Evolutionary conservation across 2,888 invertebrate species (phyloP).

Genomic region (Antheraea assamensis): DNA sequence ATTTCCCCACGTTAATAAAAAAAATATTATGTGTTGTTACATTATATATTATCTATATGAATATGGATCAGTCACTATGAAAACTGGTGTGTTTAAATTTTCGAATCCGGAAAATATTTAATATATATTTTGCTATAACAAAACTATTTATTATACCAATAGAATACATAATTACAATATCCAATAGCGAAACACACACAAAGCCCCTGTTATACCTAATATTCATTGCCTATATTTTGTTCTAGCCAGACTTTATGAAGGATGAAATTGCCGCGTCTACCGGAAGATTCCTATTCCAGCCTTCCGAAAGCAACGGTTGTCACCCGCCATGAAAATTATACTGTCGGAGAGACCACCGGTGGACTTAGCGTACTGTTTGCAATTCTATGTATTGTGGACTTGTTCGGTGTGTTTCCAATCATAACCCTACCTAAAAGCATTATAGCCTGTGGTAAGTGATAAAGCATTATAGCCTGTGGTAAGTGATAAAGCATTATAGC

Average conservation of each 20-base stretch:
- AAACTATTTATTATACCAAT: too few relatives aligned
- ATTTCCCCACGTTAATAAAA: too few relatives aligned
- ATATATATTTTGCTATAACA: too few relatives aligned
- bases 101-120: too few relatives aligned
- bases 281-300: neutral
- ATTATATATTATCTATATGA: too few relatives aligned
- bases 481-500: constrained; percentile 84
- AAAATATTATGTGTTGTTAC: too few relatives aligned
- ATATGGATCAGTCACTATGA: too few relatives aligned
- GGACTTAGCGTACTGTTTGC: constrained; percentile 87
- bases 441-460: constrained; percentile 86
- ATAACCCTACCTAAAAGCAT: constrained; percentile 89
- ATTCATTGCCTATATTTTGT: neutral
- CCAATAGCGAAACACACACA: too few relatives aligned
- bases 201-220: too few relatives aligned
- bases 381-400: constrained; percentile 88
- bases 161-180: too few relatives aligned
- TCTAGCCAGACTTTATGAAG: neutral
- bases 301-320: constrained; percentile 34
- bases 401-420: constrained; percentile 92
- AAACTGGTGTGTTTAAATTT: too few relatives aligned
- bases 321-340: constrained; percentile 49
- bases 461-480: constrained; percentile 90
- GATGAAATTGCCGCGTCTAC: neutral
- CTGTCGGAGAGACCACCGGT: constrained; percentile 56